Percentiles rank a stretch among this genome's conserved stretches.
Conservation (phyloP, 2,888 invertebrate species). For the Diadegma fenestrale region DNA sequence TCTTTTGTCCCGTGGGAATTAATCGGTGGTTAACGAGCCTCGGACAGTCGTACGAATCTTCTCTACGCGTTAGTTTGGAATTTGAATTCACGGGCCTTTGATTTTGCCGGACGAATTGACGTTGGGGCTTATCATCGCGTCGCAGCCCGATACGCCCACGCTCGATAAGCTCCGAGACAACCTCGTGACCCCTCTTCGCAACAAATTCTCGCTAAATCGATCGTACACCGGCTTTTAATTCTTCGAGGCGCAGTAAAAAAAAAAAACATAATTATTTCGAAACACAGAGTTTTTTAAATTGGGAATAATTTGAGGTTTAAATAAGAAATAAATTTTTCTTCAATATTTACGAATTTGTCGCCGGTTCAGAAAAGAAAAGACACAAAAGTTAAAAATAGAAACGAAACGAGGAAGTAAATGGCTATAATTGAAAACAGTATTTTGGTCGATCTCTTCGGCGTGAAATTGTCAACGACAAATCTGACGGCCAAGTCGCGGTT, state of each 20-base stretch:
- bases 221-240: constrained; percentile 28
- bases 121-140: constrained; percentile 61
- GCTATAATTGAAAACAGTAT: not conserved
- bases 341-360: not conserved
- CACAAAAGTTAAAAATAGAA: not conserved
- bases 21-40: not conserved
- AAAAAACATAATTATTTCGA: not conserved
- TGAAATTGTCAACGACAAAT: constrained; percentile 24
- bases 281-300: not conserved
- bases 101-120: constrained; percentile 57
- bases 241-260: not conserved
- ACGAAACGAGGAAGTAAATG: not conserved
- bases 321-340: not conserved
- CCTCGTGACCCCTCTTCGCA: constrained; percentile 65
- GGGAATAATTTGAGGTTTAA: not conserved
- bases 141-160: constrained; percentile 72
- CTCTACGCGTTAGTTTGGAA: constrained; percentile 23
- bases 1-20: not conserved
- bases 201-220: constrained; percentile 39
- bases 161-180: constrained; percentile 69
- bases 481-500: not conserved
- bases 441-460: constrained; percentile 13
- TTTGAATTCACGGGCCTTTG: constrained; percentile 13
- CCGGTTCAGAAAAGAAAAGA: not conserved
- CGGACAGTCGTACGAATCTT: not conserved